Percentiles rank a stretch among this genome's conserved stretches.
Evolutionary conservation across 2,113 vertebrate genomes (phyloP).

Genomic region (Heterotilapia buettikoferi): DNA sequence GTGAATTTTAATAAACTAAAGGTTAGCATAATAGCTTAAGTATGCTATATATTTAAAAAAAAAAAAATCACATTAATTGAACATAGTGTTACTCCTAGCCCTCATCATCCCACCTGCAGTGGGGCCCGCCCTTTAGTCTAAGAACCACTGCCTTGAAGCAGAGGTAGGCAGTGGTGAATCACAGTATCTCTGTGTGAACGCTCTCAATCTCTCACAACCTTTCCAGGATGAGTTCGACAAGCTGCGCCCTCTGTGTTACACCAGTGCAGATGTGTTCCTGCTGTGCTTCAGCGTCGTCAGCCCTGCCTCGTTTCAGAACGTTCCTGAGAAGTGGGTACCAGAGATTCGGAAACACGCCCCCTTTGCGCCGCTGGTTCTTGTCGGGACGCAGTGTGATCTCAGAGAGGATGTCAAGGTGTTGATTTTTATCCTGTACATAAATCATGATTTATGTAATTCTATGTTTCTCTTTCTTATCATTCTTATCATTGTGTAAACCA

Average conservation of each 20-base stretch:
- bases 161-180: background rate
- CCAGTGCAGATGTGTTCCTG: slow-evolving; percentile 89
- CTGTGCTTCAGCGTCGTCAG: slow-evolving; percentile 95
- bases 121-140: background rate
- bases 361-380: slow-evolving; percentile 82
- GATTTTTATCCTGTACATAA: background rate
- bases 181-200: background rate
- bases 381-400: slow-evolving; percentile 92
- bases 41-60: background rate
- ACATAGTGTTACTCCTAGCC: background rate
- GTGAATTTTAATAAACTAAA: background rate
- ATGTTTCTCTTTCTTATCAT: background rate
- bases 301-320: slow-evolving; percentile 91
- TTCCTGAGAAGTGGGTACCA: slow-evolving; percentile 89
- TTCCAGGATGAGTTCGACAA: slow-evolving; percentile 93
- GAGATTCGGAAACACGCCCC: slow-evolving; percentile 90
- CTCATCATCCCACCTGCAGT: background rate
- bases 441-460: background rate
- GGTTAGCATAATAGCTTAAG: background rate
- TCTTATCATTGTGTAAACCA: background rate
- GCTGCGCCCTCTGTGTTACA: slow-evolving; percentile 91
- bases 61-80: background rate
- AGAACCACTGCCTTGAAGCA: background rate
- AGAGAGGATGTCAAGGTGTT: slow-evolving; percentile 85
- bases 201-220: background rate